A percentile compares a stretch with the other conserved stretches of the same genome.
These are phyloP conservation scores for Nothocercus julius DNA, from an alignment of 2,113 vertebrate genomes.

Conservation along the genomic window DNA sequence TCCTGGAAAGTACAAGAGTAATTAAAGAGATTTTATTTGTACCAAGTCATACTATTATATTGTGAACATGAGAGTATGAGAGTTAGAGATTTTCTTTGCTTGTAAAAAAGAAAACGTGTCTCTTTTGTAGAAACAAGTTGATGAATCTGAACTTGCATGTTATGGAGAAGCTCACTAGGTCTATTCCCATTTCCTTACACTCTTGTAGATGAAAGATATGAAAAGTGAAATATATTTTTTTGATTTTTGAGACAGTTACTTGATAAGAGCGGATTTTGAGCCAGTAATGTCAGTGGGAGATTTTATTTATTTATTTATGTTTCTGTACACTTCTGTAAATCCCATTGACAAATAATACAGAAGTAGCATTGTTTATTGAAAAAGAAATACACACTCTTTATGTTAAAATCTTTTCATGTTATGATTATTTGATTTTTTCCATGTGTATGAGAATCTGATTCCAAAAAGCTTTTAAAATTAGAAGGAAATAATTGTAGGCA, in stretches of 20 bases:
- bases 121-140: neutral
- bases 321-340: neutral
- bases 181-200: neutral
- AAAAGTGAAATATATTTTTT: neutral
- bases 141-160: neutral
- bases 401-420: neutral
- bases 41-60: neutral
- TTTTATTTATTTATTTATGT: neutral
- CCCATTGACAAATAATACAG: neutral
- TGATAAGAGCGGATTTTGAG: neutral
- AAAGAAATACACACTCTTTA: neutral
- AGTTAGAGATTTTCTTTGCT: neutral
- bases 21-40: neutral
- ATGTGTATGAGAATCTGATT: neutral
- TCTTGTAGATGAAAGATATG: neutral
- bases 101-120: neutral
- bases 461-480: neutral
- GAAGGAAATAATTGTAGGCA: neutral
- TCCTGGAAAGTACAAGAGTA: neutral
- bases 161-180: neutral
- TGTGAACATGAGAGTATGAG: neutral
- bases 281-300: neutral
- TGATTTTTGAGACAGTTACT: neutral
- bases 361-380: rapidly evolving
- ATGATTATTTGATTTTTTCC: neutral